Evolutionary conservation across 2,113 vertebrate genomes (phyloP).

Genomic region (Mormyrus lacerda): DNA sequence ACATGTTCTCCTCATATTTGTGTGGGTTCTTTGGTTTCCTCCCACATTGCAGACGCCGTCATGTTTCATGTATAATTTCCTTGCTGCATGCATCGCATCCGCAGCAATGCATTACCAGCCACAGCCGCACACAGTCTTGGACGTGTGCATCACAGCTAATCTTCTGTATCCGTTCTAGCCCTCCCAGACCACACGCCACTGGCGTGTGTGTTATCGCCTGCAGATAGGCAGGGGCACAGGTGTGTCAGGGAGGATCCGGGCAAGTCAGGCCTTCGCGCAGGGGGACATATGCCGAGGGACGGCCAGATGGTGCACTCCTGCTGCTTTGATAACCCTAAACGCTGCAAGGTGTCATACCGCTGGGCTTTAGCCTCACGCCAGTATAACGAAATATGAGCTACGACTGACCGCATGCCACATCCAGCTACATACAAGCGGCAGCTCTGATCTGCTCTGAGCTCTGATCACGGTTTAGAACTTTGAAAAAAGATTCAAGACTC

Average conservation of each 20-base stretch:
- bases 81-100: not conserved
- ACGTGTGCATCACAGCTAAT: not conserved
- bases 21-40: not conserved
- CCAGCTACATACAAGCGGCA: not conserved
- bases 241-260: not conserved
- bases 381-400: slow-evolving; percentile 9
- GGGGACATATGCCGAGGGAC: slow-evolving; percentile 7
- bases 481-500: not conserved
- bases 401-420: not conserved
- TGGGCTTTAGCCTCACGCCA: not conserved
- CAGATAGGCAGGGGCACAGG: not conserved
- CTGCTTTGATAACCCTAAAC: slow-evolving; percentile 4
- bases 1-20: not conserved
- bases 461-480: not conserved
- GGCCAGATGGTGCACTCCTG: not conserved
- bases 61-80: not conserved
- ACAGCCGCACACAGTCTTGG: not conserved
- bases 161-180: not conserved
- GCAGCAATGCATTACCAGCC: not conserved
- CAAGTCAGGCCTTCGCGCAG: slow-evolving; percentile 1
- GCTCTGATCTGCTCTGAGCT: too few relatives aligned
- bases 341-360: not conserved
- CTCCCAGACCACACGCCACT: not conserved
- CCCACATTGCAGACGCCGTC: not conserved
- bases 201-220: not conserved